These are phyloP conservation scores for Montipora capricornis DNA, from an alignment of 64 coral and sea anemone species.

Conservation along the genomic window DNA sequence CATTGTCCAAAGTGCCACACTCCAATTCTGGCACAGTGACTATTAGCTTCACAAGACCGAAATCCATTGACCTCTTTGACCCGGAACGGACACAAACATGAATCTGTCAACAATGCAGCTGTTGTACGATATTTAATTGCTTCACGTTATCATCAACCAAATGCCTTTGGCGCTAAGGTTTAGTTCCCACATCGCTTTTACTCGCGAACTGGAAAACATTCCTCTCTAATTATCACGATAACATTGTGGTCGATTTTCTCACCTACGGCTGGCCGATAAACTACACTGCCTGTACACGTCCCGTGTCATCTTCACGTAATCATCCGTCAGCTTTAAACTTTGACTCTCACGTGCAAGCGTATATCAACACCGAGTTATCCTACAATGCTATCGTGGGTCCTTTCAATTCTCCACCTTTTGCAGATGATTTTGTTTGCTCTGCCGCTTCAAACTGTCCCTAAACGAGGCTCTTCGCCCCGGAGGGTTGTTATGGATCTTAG, in stretches of 20 bases:
- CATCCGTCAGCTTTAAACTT: neutral
- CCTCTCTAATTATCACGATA: neutral
- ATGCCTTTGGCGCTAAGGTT: slow-evolving; percentile 9
- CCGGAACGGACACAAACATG: too few species aligned
- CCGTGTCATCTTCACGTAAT: neutral
- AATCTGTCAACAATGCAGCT: too few species aligned
- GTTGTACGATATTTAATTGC: neutral
- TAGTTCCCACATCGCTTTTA: neutral
- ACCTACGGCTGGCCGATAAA: slow-evolving; percentile 17
- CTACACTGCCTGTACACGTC: neutral
- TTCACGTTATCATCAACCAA: neutral
- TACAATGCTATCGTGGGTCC: slow-evolving; percentile 7
- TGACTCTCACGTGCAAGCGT: neutral
- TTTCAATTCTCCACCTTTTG: neutral
- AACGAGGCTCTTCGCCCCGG: neutral
- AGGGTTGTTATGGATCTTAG: slow-evolving; percentile 19
- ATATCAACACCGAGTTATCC: neutral
- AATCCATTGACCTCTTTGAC: too few species aligned
- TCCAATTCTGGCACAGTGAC: neutral
- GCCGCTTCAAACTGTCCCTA: slow-evolving; percentile 5
- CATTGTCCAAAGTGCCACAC: slow-evolving; percentile 13
- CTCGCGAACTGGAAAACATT: neutral
- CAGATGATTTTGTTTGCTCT: neutral
- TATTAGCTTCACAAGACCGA: too few species aligned
- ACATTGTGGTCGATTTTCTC: neutral